phyloP scores from a whole-genome alignment of 2,797 vertebrate genomes.

The Gobio occitaniae region DNA sequence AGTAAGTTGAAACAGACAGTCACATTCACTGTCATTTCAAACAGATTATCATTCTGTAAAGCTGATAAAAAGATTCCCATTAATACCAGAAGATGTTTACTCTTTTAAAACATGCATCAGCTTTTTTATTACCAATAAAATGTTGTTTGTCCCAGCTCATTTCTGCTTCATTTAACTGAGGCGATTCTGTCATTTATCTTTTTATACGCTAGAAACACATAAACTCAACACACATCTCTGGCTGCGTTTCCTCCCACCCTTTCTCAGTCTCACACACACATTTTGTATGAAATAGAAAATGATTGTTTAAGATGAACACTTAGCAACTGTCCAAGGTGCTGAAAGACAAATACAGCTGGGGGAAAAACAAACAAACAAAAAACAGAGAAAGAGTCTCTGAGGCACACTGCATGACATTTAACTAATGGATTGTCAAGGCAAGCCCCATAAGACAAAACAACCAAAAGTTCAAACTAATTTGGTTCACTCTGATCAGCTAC shows the following conservation, averaged over 20 bases:
- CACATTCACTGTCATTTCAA: neutral
- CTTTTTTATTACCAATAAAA: constrained; percentile 10
- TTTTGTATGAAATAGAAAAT: neutral
- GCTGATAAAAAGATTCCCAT: neutral
- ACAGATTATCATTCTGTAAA: neutral
- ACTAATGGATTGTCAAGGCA: neutral
- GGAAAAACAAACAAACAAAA: neutral
- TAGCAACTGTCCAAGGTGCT: constrained; percentile 59
- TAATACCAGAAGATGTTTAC: neutral
- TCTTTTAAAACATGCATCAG: neutral
- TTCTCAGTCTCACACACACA: neutral
- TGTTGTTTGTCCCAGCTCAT: neutral
- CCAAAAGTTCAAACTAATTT: neutral
- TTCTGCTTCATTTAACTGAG: constrained; percentile 17
- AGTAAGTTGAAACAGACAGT: neutral
- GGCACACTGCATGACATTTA: neutral
- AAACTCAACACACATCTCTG: neutral
- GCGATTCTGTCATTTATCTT: neutral
- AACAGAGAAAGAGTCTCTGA: neutral
- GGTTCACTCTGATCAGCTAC: neutral
- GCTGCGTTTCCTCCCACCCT: neutral
- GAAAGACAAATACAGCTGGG: constrained; percentile 28
- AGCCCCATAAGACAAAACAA: neutral
- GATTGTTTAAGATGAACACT: constrained; percentile 4
- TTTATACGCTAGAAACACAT: neutral